Evolutionary conservation across 1,140 invertebrate species (phyloP), one percentile per base, ranked within the genome.

Genomic region (Drosophila azteca): DNA sequence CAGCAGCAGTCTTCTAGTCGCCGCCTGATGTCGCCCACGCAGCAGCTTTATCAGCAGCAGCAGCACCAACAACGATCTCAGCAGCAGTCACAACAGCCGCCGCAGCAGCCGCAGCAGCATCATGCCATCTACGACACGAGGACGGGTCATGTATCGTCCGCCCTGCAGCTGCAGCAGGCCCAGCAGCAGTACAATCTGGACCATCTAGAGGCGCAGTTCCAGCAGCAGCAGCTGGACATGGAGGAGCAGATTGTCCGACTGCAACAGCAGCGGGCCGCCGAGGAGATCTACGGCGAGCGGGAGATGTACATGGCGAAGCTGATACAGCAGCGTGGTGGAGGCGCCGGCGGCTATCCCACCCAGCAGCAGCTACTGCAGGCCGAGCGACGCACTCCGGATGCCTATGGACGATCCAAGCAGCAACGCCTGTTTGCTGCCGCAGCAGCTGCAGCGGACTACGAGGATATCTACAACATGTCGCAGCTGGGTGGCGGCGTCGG

Each of bases 381-480:
- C 7, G 96, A 97, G 88, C 93, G 96, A 73, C 93, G 96, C 67
- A 97, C 96, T 6, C 96, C 96, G 0, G 96, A 97, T 81, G 95
- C 95, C 13, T 97, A 97, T 78, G 95, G 96, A 0, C 92, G 96
- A 46, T 95, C 95, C 13, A 94, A 92, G 44, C 91, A 92, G n/a
- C 71, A 85, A 20, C 91, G 92, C 7, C 92, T 93, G 62, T 91
- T 93, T 64, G 82, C 81, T 58, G 79, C 79, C 2, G 81, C 81
- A 6, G 82, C 82, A 0, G 81, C 78, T 6, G 78, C 81, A 6
- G 94, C 94, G 0, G 96, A 97, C 79, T 97, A 97, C 87, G 96
- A 97, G 92, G 96, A 97, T 80, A 94, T 96, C 31, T 96, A 96
- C 71, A 92, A 93, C 26, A 82, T 91, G 68, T 82, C 84, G 1